Evolutionary conservation across 2,113 vertebrate genomes (phyloP).

Genomic region (Silurus meridionalis): DNA sequence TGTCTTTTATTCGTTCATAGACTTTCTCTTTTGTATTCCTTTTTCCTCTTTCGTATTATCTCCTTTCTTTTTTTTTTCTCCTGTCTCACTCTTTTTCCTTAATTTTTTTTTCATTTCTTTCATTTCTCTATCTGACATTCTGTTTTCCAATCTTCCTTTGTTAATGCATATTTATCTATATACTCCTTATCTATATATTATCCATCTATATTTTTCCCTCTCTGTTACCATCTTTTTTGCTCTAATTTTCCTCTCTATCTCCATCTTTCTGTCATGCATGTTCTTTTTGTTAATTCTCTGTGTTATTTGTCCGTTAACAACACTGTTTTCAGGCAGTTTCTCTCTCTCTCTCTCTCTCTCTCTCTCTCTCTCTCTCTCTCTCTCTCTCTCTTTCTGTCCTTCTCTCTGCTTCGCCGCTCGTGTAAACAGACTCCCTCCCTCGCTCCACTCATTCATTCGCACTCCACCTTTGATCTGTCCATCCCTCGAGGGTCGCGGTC

Average conservation of each 20-base stretch:
- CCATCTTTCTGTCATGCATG: not conserved
- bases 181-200: not conserved
- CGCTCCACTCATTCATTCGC: conserved; percentile 28
- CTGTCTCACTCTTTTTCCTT: not conserved
- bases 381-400: no score
- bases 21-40: not conserved
- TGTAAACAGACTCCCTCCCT: conserved; percentile 32
- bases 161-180: not conserved
- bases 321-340: conserved; percentile 9
- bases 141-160: not conserved
- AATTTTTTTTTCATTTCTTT: not conserved
- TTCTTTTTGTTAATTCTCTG: conserved; percentile 3
- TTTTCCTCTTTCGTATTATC: not conserved
- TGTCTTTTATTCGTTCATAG: not conserved
- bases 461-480: conserved; percentile 40
- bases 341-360: not conserved
- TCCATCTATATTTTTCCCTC: not conserved
- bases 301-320: conserved; percentile 1
- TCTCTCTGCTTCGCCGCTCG: conserved; percentile 4
- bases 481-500: conserved; percentile 38
- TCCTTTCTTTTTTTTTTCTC: not conserved
- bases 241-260: not conserved
- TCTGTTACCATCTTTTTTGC: not conserved
- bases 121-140: not conserved
- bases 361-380: no score